phyloP scores from a whole-genome alignment of 1,140 invertebrate species.

The Drosophila tropicalis region DNA sequence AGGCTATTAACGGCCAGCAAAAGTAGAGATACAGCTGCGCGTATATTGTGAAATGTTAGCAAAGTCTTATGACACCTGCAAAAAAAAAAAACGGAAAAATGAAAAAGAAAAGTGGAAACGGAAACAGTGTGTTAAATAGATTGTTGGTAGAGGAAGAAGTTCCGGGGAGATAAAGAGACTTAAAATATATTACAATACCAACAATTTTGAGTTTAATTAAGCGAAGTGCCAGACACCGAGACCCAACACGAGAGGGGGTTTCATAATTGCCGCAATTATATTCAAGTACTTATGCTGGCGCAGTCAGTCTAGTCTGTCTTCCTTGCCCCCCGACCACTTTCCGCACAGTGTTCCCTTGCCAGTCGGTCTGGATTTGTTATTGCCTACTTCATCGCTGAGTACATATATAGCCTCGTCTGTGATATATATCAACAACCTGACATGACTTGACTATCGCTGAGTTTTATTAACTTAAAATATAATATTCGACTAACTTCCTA shows the following conservation, averaged over 20 bases:
- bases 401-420: not conserved
- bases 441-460: not conserved
- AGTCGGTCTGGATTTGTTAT: slow-evolving; percentile 10
- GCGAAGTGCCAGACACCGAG: slow-evolving; percentile 39
- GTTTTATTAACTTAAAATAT: not conserved
- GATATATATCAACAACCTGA: not conserved
- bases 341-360: not conserved
- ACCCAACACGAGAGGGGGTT: slow-evolving; percentile 14
- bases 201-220: slow-evolving; percentile 62
- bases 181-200: slow-evolving; percentile 51
- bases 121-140: slow-evolving; percentile 17
- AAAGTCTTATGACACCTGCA: slow-evolving; percentile 77
- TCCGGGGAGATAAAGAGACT: not conserved
- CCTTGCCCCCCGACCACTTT: not conserved
- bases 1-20: slow-evolving; percentile 71
- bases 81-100: slow-evolving; percentile 2
- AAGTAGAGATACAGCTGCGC: slow-evolving; percentile 62
- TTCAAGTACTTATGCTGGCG: slow-evolving; percentile 47
- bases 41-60: slow-evolving; percentile 78
- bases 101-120: slow-evolving; percentile 28
- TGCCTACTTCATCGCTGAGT: not conserved
- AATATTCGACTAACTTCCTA: too few species aligned
- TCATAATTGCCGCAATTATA: slow-evolving; percentile 60
- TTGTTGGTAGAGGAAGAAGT: not conserved
- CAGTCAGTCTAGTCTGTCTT: slow-evolving; percentile 7